Evolutionary conservation across 1,140 invertebrate species (phyloP).

Genomic region (Lepeophtheirus salmonis): DNA sequence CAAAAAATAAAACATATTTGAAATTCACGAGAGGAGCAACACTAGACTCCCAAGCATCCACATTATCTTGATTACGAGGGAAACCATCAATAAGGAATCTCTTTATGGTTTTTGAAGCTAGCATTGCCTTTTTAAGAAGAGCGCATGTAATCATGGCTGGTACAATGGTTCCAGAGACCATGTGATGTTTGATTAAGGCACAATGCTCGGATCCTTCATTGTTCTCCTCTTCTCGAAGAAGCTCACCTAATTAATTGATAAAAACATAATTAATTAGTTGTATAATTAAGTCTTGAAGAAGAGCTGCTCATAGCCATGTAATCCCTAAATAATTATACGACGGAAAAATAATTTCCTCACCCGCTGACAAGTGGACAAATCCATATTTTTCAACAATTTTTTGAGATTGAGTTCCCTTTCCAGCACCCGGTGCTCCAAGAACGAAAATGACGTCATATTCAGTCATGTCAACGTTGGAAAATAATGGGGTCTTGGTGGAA

Average conservation of each 20-base stretch:
- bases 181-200: constrained; percentile 79
- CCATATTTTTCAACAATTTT: constrained; percentile 69
- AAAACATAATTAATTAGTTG: too few species aligned
- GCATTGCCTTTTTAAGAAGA: constrained; percentile 50
- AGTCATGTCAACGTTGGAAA: too few species aligned
- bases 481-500: too few species aligned
- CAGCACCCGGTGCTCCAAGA: constrained; percentile 67
- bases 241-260: too few species aligned
- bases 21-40: constrained; percentile 69
- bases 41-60: constrained; percentile 75
- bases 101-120: constrained; percentile 38
- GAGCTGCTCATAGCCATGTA: too few species aligned
- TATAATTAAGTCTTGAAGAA: too few species aligned
- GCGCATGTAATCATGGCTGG: constrained; percentile 96
- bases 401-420: constrained; percentile 65
- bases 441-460: too few species aligned
- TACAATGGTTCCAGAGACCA: constrained; percentile 88
- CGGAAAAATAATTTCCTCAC: too few species aligned
- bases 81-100: constrained; percentile 99
- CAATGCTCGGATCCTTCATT: constrained; percentile 68
- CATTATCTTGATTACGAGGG: constrained; percentile 87
- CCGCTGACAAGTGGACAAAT: constrained; percentile 44
- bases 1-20: constrained; percentile 78
- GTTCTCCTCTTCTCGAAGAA: constrained; percentile 70
- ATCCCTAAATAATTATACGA: too few species aligned